A percentile compares a stretch with the other conserved stretches of the same genome.
These are phyloP conservation scores for Orchesellides sinensis DNA, from an alignment of 2,888 invertebrate species.

Conservation along the genomic window DNA sequence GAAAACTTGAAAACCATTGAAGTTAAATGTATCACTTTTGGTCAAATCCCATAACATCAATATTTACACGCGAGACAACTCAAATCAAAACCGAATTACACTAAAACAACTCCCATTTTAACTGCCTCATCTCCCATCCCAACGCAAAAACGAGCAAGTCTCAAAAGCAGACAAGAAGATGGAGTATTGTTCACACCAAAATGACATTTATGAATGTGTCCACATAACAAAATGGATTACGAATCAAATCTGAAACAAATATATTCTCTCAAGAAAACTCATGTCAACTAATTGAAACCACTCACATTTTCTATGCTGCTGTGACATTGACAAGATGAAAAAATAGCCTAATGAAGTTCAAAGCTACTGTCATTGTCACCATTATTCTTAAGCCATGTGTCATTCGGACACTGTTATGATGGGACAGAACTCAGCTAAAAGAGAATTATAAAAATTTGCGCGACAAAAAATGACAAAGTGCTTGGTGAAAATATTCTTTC, in stretches of 20 bases:
- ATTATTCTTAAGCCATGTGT: neutral
- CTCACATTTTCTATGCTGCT: neutral
- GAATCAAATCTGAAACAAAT: slow-evolving; percentile 6
- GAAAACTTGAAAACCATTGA: slow-evolving; percentile 8
- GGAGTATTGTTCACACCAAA: neutral
- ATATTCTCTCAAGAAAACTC: neutral
- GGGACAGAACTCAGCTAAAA: neutral
- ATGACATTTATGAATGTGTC: neutral
- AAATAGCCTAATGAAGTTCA: neutral
- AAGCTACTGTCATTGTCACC: slow-evolving; percentile 20
- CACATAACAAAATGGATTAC: neutral
- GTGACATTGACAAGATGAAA: neutral
- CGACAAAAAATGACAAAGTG: slow-evolving; percentile 46
- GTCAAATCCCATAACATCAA: slow-evolving; percentile 33
- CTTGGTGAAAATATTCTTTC: slow-evolving; percentile 27
- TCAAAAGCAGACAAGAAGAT: neutral
- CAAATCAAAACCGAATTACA: neutral
- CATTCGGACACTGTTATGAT: neutral
- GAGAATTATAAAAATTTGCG: slow-evolving; percentile 9
- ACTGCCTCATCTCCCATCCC: neutral
- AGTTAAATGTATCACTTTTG: slow-evolving; percentile 13
- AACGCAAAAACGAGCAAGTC: neutral
- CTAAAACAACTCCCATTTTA: neutral
- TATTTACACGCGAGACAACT: neutral
- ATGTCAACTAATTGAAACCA: neutral